Percentiles rank a stretch among this genome's conserved stretches.
phyloP scores from a whole-genome alignment of 2,113 vertebrate genomes.

The Pterophyllum scalare region DNA sequence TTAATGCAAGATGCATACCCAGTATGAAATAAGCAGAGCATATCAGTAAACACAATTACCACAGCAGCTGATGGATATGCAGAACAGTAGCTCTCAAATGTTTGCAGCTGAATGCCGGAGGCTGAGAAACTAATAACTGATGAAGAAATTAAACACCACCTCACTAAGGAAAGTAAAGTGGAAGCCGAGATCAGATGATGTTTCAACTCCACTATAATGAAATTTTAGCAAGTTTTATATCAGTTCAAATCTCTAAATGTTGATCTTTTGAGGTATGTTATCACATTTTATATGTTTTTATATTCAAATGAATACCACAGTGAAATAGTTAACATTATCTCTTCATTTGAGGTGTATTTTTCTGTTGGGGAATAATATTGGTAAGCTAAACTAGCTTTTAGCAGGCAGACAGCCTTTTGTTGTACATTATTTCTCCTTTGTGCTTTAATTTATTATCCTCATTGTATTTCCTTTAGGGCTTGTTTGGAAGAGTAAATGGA shows the following conservation, averaged over 20 bases:
- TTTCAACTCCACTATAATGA: not conserved
- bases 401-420: not conserved
- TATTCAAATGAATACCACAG: not conserved
- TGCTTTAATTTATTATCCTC: not conserved
- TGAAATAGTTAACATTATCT: not conserved
- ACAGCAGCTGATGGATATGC: conserved; percentile 39
- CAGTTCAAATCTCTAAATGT: not conserved
- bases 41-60: conserved; percentile 73
- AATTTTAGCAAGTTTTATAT: not conserved
- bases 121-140: conserved; percentile 65
- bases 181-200: not conserved
- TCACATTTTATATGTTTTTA: not conserved
- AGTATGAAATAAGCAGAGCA: conserved; percentile 46
- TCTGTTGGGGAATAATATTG: not conserved
- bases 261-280: not conserved
- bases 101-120: conserved; percentile 39
- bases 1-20: conserved; percentile 57
- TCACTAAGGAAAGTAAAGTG: conserved; percentile 22
- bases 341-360: not conserved
- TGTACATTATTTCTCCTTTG: not conserved
- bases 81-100: conserved; percentile 32
- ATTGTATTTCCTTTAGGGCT: not conserved
- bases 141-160: conserved; percentile 52
- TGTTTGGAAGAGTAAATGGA: not conserved
- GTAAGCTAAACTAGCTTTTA: not conserved